phyloP scores from a whole-genome alignment of 2,113 vertebrate genomes.

The Engraulis encrasicolus region DNA sequence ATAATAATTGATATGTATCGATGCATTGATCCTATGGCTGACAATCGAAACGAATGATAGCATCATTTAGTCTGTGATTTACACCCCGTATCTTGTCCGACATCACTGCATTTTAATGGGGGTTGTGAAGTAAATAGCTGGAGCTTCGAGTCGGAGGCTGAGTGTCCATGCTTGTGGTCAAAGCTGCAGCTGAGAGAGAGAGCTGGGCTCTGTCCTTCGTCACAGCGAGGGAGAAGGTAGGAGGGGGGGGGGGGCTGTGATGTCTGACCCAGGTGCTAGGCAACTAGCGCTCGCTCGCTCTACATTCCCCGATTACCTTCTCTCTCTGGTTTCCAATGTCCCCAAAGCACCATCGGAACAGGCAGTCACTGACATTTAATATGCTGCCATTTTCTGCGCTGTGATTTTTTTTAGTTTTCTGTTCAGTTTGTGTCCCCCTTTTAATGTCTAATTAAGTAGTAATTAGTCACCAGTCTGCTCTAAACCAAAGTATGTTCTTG shows the following conservation, averaged over 20 bases:
- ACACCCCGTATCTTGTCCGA: no score
- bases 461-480: no score
- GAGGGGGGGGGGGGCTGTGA: slow-evolving; percentile 36
- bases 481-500: no score
- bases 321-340: neutral
- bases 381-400: neutral
- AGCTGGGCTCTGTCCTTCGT: slow-evolving; percentile 29
- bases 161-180: no score
- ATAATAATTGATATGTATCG: no score
- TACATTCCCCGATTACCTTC: slow-evolving; percentile 16
- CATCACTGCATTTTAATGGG: no score
- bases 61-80: no score
- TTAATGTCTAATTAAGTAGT: neutral
- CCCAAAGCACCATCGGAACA: neutral
- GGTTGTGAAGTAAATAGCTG: neutral
- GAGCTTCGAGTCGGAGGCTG: no score
- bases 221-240: slow-evolving; percentile 19
- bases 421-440: neutral
- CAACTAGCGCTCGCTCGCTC: slow-evolving; percentile 54
- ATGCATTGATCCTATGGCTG: no score
- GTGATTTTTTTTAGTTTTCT: neutral
- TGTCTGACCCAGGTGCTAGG: slow-evolving; percentile 54
- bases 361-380: neutral
- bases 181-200: neutral
- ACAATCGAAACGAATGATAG: no score